Base-by-base conservation (phyloP, 2,888 invertebrate species). In the Melinaea marsaeus region DNA sequence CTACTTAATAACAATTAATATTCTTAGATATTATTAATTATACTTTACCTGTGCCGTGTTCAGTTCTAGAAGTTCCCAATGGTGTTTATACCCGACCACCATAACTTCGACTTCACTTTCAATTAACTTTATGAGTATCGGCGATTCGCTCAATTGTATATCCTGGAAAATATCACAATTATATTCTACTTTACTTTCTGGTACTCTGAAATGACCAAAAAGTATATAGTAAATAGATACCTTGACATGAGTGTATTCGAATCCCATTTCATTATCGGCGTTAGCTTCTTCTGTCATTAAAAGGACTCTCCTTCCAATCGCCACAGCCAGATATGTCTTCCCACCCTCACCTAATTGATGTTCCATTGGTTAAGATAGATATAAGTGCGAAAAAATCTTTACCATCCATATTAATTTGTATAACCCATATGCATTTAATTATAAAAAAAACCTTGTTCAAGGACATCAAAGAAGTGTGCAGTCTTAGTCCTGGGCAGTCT, bases 31-130 rank as follows among this genome's bases (percentile, higher is more conserved):
- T 1, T 22, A 22, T 22, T 22, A 22, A 22, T 22, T 47, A 65
- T 73, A 4, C 5, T 35, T 2, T 64, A 89, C 90, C 83, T 90
- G 90, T 65, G 85, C 88, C 32, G 93, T 94, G 72, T 93, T 93
- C 68, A 95, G 95, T 80, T 95, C 95, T 70, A 97, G 93, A 59
- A 97, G 91, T 83, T 97, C 97, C 92, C 95, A 97, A 79, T 96
- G 95, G 80, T 96, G 95, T 75, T 95, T 95, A 81, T 95, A 95
- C 7, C 95, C 97, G 33, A 97, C 94, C 75, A 96, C 96, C 73
- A 95, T 94, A 60, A 87, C 79, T 60, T 83, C 87, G 34, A 86
- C 82, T 73, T 88, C 88, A 34, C 93, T 93, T 74, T 96, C 95
- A 75, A 96, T 92, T 55, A 96, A 86, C 45, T 95, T 95, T 75